Base-by-base conservation (phyloP, 2,113 vertebrate species). In the Ctenomys sociabilis region DNA sequence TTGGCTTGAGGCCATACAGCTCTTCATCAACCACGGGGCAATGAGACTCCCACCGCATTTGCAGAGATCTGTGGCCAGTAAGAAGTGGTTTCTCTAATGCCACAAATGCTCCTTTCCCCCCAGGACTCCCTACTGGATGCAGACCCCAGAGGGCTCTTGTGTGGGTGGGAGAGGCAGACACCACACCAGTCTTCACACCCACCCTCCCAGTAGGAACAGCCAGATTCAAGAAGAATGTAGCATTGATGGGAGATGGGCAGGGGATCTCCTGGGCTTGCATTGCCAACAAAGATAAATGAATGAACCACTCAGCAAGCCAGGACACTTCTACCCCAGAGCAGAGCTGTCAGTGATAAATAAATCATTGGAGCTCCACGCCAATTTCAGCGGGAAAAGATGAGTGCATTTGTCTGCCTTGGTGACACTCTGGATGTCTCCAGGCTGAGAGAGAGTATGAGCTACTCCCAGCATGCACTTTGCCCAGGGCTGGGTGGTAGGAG, bases 221-320 rank as follows among this genome's bases (percentile, higher is more conserved):
- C 9, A 35, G 14, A 9, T 7, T 1, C 8, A 5, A 78, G 61
- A 72, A 66, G 83, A 88, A 28, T 0, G 4, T 70, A 57, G 75
- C 5, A 0, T 5, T 0, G 0, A 30, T 14, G 52, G 96, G 43
- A 57, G 45, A 22, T 2, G 28, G 28, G 43, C 1, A 6, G 49
- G 92, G 88, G 59, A 88, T 80, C 92, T 82, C 95, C 80, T 0
- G 3, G 61, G 81, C 57, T n/a, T 19, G 54, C 1, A 0, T 1
- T 84, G 86, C 86, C 96, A 92, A n/a, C 72, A n/a, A 59, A 96
- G 96, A 96, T 66, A 93, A 90, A 96, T 95, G 94, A 95, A 93
- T 0, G 70, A 83, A 80, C 32, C 35, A 19, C 78, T 91, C 37
- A 24, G 95, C 85, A 93, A 93, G 93, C 40, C 96, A 96, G 93